Conservation (phyloP, 2,113 vertebrate species). For the Leiothrix lutea region DNA sequence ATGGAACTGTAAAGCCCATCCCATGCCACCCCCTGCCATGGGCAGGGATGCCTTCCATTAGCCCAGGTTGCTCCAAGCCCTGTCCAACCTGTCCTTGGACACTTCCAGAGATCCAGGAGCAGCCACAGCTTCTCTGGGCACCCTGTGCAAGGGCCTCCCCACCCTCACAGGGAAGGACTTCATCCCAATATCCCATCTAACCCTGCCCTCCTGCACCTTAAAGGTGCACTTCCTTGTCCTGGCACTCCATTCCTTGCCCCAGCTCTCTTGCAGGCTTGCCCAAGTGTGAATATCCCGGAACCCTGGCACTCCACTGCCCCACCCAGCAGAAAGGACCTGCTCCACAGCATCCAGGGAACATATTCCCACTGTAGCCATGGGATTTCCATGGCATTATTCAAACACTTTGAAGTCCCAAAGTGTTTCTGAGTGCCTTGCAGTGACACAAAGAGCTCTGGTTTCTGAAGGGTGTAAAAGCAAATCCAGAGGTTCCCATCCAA, state of each 20-base stretch:
- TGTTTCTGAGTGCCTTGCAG: neutral
- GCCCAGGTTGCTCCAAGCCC: fast-evolving
- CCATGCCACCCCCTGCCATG: fast-evolving
- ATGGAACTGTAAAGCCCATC: fast-evolving
- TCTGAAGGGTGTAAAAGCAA: neutral
- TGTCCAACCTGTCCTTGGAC: fast-evolving
- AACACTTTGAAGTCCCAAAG: neutral
- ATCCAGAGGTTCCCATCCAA: neutral
- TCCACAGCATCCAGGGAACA: neutral
- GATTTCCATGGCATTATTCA: neutral
- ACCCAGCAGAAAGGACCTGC: neutral
- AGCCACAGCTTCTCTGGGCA: neutral
- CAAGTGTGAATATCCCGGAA: neutral
- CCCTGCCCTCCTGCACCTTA: neutral
- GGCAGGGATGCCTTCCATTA: neutral
- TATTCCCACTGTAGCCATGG: neutral
- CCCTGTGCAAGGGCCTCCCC: neutral
- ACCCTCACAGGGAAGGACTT: fast-evolving
- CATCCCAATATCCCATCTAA: neutral
- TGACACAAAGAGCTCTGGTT: neutral
- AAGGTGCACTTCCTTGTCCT: neutral
- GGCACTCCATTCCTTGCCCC: neutral
- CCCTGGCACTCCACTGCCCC: too few species aligned
- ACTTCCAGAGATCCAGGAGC: neutral
- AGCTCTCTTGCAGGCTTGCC: neutral